phyloP scores from a whole-genome alignment of 2,888 invertebrate species.

The Achlya flavicornis region DNA sequence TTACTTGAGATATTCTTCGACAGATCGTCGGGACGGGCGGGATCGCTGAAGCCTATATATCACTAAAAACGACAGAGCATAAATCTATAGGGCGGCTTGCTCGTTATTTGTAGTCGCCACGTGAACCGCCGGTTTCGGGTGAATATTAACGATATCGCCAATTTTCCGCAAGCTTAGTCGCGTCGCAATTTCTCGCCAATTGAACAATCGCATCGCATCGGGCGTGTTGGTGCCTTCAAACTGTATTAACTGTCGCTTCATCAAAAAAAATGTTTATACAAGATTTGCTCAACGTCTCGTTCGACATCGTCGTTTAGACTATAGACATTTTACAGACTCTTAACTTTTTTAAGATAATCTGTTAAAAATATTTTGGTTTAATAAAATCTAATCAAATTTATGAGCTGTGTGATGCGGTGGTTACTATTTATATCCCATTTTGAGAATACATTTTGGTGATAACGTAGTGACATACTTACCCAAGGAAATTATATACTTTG shows the following conservation, averaged over 20 bases:
- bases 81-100: constrained; percentile 78
- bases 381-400: no score
- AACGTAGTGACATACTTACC: no score
- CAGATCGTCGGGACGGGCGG: constrained; percentile 52
- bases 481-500: no score
- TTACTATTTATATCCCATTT: no score
- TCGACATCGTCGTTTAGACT: constrained; percentile 2
- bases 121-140: constrained; percentile 80
- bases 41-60: constrained; percentile 69
- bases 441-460: no score
- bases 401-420: no score
- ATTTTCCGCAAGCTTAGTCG: constrained; percentile 81
- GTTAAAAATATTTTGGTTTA: no score
- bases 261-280: constrained; percentile 49
- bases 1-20: constrained; percentile 68
- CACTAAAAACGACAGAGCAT: constrained; percentile 80
- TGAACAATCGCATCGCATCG: constrained; percentile 79
- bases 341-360: not conserved
- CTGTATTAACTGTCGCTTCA: constrained; percentile 47
- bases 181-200: constrained; percentile 83
- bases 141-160: constrained; percentile 84
- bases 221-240: constrained; percentile 47
- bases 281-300: constrained; percentile 25
- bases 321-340: not conserved
- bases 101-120: constrained; percentile 83